Percentiles rank a stretch among this genome's conserved stretches.
Evolutionary conservation across 2,113 vertebrate species (phyloP).

Genomic region (Gavialis gangeticus): DNA sequence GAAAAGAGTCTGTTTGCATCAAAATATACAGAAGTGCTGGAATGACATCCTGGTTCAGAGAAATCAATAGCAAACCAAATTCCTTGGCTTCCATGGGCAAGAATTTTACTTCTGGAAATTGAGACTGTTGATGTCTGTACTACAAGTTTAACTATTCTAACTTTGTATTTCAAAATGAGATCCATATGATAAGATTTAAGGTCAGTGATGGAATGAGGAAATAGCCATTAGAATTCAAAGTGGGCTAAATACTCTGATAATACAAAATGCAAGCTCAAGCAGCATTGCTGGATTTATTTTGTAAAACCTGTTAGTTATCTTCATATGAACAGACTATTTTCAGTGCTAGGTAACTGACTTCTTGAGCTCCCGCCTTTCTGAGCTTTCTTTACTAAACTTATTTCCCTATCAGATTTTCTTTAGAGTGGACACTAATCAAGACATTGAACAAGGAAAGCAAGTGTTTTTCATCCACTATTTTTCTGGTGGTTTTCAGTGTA

Average conservation of each 20-base stretch:
- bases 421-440: neutral
- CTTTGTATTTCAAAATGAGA: conserved; percentile 33
- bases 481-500: neutral
- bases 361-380: neutral
- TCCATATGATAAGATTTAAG: neutral
- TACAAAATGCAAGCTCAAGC: conserved; percentile 3
- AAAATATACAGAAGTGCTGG: neutral
- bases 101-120: neutral
- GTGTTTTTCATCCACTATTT: neutral
- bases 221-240: conserved; percentile 22
- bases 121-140: neutral
- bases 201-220: conserved; percentile 15
- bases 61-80: neutral
- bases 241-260: neutral
- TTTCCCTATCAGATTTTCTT: neutral
- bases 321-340: neutral
- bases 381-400: neutral
- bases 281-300: conserved; percentile 37
- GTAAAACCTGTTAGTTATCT: conserved; percentile 3
- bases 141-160: neutral
- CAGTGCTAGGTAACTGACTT: neutral
- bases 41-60: neutral
- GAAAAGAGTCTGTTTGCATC: neutral
- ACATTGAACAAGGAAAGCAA: neutral
- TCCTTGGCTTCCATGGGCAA: neutral